phyloP scores from a whole-genome alignment of 2,888 invertebrate species.

The Calameuta idolon region DNA sequence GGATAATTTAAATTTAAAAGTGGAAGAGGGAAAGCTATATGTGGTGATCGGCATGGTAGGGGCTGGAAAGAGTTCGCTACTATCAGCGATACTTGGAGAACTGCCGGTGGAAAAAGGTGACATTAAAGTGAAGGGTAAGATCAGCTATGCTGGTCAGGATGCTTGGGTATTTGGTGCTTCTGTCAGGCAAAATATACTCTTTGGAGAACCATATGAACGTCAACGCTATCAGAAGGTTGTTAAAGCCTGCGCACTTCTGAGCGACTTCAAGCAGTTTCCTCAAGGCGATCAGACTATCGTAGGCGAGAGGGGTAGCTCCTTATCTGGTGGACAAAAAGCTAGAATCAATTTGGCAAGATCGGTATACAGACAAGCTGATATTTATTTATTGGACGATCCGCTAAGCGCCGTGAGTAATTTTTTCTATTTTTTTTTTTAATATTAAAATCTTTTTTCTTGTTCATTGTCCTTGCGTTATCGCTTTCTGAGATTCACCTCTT shows the following conservation, averaged over 20 bases:
- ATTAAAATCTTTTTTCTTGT: too few relatives aligned
- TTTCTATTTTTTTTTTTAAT: not conserved
- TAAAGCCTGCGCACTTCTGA: conserved; percentile 61
- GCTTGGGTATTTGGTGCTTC: conserved; percentile 86
- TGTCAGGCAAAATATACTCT: conserved; percentile 87
- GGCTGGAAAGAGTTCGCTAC: conserved; percentile 77
- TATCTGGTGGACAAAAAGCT: conserved; percentile 82
- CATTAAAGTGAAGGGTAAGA: conserved; percentile 73
- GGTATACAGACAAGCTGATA: conserved; percentile 72
- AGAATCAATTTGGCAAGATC: conserved; percentile 76
- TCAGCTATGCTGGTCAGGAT: conserved; percentile 86
- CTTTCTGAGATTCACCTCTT: not conserved
- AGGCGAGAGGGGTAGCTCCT: conserved; percentile 78
- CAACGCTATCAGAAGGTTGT: conserved; percentile 70
- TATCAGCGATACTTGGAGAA: conserved; percentile 80
- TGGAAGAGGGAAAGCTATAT: conserved; percentile 73
- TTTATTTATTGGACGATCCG: conserved; percentile 82
- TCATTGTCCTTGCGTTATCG: too few relatives aligned
- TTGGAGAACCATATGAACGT: conserved; percentile 77
- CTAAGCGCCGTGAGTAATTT: conserved; percentile 72
- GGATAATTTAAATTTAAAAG: conserved; percentile 69
- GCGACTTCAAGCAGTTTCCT: conserved; percentile 73
- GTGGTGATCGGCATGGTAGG: conserved; percentile 83
- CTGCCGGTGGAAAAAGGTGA: conserved; percentile 73
- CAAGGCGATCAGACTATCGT: conserved; percentile 78